Conservation (phyloP, 2,113 vertebrate genomes). For the Bothrops jararaca region DNA sequence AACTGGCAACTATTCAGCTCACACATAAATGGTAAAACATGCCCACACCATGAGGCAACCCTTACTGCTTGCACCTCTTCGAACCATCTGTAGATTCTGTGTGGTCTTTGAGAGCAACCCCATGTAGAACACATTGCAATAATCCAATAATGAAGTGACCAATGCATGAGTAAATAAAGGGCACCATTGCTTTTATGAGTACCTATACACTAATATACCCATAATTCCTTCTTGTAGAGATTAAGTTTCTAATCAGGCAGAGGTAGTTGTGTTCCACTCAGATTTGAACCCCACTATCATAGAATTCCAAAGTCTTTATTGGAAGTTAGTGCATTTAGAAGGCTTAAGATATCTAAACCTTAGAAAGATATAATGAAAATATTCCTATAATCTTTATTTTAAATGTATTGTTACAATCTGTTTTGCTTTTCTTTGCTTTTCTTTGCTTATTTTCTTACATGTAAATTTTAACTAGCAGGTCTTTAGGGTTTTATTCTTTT, state of each 20-base stretch:
- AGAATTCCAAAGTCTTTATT: background rate
- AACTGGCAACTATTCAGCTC: background rate
- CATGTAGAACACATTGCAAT: background rate
- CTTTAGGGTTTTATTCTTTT: background rate
- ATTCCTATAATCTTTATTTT: background rate
- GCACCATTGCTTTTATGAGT: background rate
- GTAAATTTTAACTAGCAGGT: background rate
- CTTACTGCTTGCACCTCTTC: background rate
- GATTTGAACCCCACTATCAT: background rate
- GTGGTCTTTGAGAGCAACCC: background rate
- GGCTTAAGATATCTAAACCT: background rate
- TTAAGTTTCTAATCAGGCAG: background rate
- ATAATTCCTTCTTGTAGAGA: background rate
- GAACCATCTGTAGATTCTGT: background rate
- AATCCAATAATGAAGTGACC: background rate
- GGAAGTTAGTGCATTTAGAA: background rate
- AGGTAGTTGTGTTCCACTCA: background rate
- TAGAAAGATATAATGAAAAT: background rate
- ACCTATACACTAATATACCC: background rate
- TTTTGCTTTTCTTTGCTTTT: background rate
- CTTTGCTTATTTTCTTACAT: background rate
- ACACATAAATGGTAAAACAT: background rate
- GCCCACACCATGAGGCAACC: background rate
- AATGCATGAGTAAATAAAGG: background rate
- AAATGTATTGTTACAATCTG: background rate